Percentiles rank a stretch among this genome's conserved stretches.
Conservation (phyloP, 2,113 vertebrate species). For the Ranitomeya imitator region DNA sequence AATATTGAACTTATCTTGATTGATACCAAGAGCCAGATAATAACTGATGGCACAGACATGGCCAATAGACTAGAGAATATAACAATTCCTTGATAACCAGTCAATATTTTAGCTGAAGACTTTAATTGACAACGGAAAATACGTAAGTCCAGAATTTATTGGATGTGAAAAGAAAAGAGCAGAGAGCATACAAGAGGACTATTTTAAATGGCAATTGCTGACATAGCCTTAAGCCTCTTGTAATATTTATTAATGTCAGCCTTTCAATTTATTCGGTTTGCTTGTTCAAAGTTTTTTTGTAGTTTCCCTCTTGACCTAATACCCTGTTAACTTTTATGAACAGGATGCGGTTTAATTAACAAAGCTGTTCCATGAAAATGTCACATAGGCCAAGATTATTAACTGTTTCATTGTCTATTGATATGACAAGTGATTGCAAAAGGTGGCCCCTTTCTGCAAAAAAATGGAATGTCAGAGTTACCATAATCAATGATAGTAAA, state of each 20-base stretch:
- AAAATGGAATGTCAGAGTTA: neutral
- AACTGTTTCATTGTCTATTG: conserved; percentile 23
- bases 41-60: too few relatives aligned
- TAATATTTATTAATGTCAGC: conserved; percentile 57
- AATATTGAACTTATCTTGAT: neutral
- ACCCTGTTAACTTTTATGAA: conserved; percentile 50
- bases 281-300: conserved; percentile 47
- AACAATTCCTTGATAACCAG: too few relatives aligned
- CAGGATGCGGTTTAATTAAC: conserved; percentile 50
- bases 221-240: conserved; percentile 49
- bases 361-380: conserved; percentile 52
- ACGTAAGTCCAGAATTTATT: conserved; percentile 35
- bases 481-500: neutral
- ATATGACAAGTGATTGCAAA: neutral
- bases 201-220: conserved; percentile 50
- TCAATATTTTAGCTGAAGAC: neutral
- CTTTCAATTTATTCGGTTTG: conserved; percentile 56
- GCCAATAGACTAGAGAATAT: too few relatives aligned
- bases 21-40: neutral
- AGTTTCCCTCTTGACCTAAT: conserved; percentile 35
- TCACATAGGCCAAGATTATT: conserved; percentile 39
- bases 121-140: conserved; percentile 16
- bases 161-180: conserved; percentile 37
- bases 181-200: conserved; percentile 18
- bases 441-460: neutral